Evolutionary conservation across 2,113 vertebrate species (phyloP).

Genomic region (Nettapus auritus): DNA sequence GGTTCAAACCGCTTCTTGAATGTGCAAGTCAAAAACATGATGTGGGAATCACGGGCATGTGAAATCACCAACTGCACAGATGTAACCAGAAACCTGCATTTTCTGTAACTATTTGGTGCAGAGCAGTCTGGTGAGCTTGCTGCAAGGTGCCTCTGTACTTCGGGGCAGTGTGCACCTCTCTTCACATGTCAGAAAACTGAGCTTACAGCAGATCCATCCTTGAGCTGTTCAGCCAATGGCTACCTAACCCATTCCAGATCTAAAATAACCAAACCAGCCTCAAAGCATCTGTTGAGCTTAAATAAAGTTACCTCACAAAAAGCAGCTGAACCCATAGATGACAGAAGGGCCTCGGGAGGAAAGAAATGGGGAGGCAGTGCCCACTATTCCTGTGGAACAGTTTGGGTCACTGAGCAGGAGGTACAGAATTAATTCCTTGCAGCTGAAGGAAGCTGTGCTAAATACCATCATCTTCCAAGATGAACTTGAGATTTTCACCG

Average conservation of each 20-base stretch:
- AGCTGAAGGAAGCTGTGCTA: neutral
- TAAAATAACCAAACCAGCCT: neutral
- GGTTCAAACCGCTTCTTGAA: neutral
- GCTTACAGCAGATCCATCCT: neutral
- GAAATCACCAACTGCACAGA: fast-evolving
- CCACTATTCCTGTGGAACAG: too few species aligned
- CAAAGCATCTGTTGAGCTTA: neutral
- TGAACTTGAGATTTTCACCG: fast-evolving
- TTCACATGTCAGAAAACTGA: neutral
- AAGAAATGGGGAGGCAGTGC: neutral
- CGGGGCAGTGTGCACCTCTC: fast-evolving
- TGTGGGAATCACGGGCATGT: fast-evolving
- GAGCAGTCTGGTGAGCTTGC: neutral
- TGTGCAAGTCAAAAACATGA: neutral
- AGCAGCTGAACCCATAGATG: neutral
- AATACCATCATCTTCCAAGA: neutral
- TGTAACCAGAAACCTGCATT: neutral
- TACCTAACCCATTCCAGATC: neutral
- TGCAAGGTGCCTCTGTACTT: neutral
- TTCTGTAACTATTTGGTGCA: neutral
- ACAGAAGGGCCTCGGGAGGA: neutral
- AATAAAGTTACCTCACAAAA: neutral
- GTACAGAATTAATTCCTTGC: neutral
- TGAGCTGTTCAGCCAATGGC: neutral
- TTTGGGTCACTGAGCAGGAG: neutral